Evolutionary conservation across 37 sponge, comb jelly and placozoan species (phyloP).

Genomic region (Beroe forskalii): DNA sequence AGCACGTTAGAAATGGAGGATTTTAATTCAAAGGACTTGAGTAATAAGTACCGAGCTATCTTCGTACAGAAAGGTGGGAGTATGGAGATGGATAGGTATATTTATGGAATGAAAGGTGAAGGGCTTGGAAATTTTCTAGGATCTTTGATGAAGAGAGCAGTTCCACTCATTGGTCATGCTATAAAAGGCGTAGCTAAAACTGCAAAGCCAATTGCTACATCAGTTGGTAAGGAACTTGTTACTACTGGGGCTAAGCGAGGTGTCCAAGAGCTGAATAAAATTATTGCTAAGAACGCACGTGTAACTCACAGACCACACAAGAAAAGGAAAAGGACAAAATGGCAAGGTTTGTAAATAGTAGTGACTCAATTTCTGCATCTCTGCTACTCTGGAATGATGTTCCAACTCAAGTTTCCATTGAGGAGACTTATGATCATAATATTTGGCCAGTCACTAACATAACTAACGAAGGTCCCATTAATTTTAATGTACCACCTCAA

Average conservation of each 20-base stretch:
- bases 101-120: conserved; percentile 37
- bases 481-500: conserved; percentile 63
- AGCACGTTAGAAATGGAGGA: background rate
- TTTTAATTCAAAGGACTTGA: background rate
- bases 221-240: conserved; percentile 30
- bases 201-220: conserved; percentile 10
- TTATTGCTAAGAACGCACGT: background rate
- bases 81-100: background rate
- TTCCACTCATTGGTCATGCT: conserved; percentile 27
- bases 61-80: background rate
- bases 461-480: conserved; percentile 34
- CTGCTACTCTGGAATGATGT: conserved; percentile 9
- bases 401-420: conserved; percentile 29
- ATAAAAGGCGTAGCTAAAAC: conserved; percentile 41
- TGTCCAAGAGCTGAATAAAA: background rate
- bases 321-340: conserved; percentile 9
- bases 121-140: conserved; percentile 46
- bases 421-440: conserved; percentile 10
- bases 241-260: conserved; percentile 2
- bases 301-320: background rate
- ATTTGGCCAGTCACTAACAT: conserved; percentile 37
- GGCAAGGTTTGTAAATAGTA: conserved; percentile 39
- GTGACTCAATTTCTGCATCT: conserved; percentile 23
- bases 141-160: conserved; percentile 2
- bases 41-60: background rate